Percentiles rank a stretch among this genome's conserved stretches.
phyloP scores from a whole-genome alignment of 2,888 invertebrate genomes.

The Lysandra bellargus region DNA sequence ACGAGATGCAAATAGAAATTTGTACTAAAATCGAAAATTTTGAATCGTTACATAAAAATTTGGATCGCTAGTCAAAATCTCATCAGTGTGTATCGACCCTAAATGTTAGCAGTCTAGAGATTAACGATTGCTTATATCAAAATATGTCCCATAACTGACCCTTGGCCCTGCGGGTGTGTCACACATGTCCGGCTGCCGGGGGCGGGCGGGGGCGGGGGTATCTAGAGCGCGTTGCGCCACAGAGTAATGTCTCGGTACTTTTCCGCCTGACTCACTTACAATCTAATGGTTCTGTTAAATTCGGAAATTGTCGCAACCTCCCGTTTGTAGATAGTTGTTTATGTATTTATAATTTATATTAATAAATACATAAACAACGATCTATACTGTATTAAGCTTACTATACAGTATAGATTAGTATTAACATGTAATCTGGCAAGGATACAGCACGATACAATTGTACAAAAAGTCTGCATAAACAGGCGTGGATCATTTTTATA shows the following conservation, averaged over 20 bases:
- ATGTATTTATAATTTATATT: not conserved
- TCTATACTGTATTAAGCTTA: no score
- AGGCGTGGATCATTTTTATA: no score
- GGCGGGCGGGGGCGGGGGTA: not conserved
- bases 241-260: not conserved
- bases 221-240: conserved; percentile 12
- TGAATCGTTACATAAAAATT: no score
- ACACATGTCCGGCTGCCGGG: not conserved
- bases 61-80: no score
- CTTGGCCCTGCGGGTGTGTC: not conserved
- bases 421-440: not conserved
- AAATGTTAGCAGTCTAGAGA: not conserved
- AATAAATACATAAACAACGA: no score
- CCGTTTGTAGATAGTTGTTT: not conserved
- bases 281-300: not conserved
- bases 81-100: not conserved
- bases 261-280: conserved; percentile 2
- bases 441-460: not conserved
- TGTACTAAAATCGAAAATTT: no score
- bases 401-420: not conserved
- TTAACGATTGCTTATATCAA: not conserved
- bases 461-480: no score
- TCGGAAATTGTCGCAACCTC: conserved; percentile 3
- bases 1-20: no score
- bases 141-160: not conserved